Evolutionary conservation across 2,888 invertebrate genomes (phyloP).

Genomic region (Creontiades dilutus): DNA sequence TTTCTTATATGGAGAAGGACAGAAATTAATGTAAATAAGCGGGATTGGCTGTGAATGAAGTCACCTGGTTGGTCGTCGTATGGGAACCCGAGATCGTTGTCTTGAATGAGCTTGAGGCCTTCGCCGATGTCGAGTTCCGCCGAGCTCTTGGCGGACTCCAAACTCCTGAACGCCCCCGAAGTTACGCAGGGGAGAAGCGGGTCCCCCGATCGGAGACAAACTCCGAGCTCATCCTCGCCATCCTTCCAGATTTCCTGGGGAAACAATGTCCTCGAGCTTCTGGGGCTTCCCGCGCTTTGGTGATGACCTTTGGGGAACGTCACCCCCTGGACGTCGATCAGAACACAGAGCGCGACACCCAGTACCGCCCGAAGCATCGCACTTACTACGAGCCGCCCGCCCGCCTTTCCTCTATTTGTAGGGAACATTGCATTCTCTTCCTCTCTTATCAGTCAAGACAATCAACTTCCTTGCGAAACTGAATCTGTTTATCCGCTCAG

Average conservation of each 20-base stretch:
- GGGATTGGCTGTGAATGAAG: neutral
- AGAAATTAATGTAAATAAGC: no score
- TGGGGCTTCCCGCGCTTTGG: neutral
- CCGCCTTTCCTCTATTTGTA: constrained; percentile 15
- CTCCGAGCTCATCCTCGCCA: constrained; percentile 67
- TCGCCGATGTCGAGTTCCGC: constrained; percentile 54
- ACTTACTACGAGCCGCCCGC: neutral
- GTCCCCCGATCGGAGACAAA: constrained; percentile 71
- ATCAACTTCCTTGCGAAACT: constrained; percentile 61
- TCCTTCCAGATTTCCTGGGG: constrained; percentile 40
- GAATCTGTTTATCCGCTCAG: constrained; percentile 56
- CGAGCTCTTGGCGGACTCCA: constrained; percentile 70
- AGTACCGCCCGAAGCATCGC: constrained; percentile 47
- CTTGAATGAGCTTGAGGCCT: constrained; percentile 58
- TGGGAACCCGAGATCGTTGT: neutral
- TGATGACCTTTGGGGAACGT: constrained; percentile 59
- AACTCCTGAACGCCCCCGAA: constrained; percentile 72
- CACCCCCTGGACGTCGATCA: neutral
- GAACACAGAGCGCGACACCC: neutral
- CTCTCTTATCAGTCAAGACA: constrained; percentile 4
- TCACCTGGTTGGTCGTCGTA: constrained; percentile 33
- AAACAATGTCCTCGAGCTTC: constrained; percentile 19
- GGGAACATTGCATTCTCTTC: constrained; percentile 20
- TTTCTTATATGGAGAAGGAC: no score
- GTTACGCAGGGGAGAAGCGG: constrained; percentile 76